These are phyloP conservation scores for Pycnomerus fuliginosus DNA, from an alignment of 2,888 invertebrate genomes.

Conservation along the genomic window DNA sequence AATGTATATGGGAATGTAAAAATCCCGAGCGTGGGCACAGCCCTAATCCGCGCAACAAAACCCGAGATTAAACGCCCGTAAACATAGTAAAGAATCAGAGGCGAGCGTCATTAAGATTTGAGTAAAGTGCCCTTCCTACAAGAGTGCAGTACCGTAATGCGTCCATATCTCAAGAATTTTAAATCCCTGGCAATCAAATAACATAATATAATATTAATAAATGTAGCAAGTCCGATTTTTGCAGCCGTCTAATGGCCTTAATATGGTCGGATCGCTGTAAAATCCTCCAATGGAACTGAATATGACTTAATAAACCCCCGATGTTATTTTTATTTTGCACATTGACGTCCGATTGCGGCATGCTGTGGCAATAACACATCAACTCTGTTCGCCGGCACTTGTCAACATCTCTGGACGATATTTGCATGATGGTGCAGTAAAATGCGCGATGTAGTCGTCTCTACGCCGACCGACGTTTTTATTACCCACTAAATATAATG, in stretches of 20 bases:
- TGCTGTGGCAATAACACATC: conserved; percentile 32
- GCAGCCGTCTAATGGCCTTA: conserved; percentile 33
- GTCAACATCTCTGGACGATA: conserved; percentile 37
- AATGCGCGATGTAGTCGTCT: conserved; percentile 31
- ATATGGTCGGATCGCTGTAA: conserved; percentile 27
- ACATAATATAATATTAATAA: conserved; percentile 44
- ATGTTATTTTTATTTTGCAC: conserved; percentile 43
- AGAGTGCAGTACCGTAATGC: conserved; percentile 22
- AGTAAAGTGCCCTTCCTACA: conserved; percentile 13
- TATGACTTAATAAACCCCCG: conserved; percentile 44
- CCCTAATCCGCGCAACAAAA: background rate
- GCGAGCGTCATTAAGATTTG: conserved; percentile 7
- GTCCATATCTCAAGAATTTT: conserved; percentile 20
- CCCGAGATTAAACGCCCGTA: conserved; percentile 3
- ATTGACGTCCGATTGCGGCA: conserved; percentile 37
- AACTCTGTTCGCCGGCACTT: conserved; percentile 34
- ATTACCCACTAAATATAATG: conserved; percentile 36
- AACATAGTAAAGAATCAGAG: background rate
- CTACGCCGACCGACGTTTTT: conserved; percentile 33
- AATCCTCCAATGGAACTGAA: conserved; percentile 29
- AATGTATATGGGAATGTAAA: background rate
- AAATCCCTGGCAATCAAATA: conserved; percentile 28
- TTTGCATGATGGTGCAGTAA: conserved; percentile 36
- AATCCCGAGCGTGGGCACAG: background rate
- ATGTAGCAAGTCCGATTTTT: conserved; percentile 36